Percentiles rank a stretch among this genome's conserved stretches.
These are phyloP conservation scores for Odocoileus hemionus DNA, from an alignment of 2,113 vertebrate genomes.

Conservation along the genomic window DNA sequence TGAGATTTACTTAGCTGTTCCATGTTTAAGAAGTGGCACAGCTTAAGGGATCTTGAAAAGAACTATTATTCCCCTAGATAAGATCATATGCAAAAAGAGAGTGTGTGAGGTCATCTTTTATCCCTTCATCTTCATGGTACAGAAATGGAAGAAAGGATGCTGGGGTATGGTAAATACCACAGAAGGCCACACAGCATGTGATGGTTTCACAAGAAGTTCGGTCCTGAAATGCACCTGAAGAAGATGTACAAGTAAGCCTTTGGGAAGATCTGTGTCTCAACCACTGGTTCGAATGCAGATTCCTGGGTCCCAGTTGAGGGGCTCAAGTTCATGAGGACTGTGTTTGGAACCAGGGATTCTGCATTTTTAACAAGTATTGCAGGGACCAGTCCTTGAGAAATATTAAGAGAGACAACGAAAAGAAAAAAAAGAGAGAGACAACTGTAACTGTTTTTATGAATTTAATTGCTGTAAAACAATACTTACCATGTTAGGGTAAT, in stretches of 20 bases:
- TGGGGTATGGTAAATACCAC: neutral
- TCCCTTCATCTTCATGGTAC: neutral
- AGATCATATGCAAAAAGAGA: neutral
- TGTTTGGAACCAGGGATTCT: neutral
- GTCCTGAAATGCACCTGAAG: neutral
- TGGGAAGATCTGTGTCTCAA: neutral
- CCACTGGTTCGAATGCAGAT: neutral
- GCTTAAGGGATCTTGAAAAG: neutral
- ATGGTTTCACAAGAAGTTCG: neutral
- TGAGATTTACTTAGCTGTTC: constrained; percentile 15
- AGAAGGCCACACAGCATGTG: neutral
- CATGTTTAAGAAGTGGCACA: neutral
- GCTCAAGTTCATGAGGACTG: neutral
- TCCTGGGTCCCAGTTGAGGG: neutral
- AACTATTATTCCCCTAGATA: neutral
- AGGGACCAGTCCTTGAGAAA: neutral
- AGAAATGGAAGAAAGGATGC: neutral
- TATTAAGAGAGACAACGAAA: neutral
- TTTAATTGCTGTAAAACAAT: neutral
- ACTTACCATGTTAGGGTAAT: neutral
- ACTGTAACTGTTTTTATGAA: neutral
- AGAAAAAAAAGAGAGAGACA: neutral
- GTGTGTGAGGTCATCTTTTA: neutral
- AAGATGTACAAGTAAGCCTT: neutral
- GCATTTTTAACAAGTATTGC: neutral